These are phyloP conservation scores for Venustaconcha ellipsiformis DNA, from an alignment of 1,140 invertebrate species.

Conservation along the genomic window DNA sequence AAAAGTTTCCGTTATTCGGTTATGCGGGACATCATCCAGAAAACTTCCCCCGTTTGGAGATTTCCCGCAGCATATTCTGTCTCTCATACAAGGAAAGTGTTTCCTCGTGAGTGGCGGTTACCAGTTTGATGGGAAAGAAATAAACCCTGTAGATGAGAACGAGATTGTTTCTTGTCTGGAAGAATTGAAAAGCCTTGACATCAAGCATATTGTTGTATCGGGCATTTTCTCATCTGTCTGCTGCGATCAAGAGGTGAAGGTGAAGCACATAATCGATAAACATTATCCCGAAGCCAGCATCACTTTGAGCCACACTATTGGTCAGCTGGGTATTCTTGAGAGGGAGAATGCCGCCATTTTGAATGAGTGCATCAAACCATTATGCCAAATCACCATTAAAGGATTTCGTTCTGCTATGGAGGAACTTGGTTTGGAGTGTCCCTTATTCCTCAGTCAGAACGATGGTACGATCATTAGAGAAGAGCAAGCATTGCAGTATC, in stretches of 20 bases:
- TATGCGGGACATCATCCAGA: slow-evolving; percentile 58
- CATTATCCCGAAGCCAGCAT: slow-evolving; percentile 48
- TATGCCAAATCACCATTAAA: slow-evolving; percentile 49
- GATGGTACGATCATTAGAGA: slow-evolving; percentile 58
- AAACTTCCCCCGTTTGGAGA: slow-evolving; percentile 57
- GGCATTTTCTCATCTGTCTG: slow-evolving; percentile 57
- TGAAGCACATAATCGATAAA: slow-evolving; percentile 35
- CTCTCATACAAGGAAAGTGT: slow-evolving; percentile 35
- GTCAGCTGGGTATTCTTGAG: slow-evolving; percentile 57
- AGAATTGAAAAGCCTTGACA: slow-evolving; percentile 33
- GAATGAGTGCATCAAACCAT: slow-evolving; percentile 60
- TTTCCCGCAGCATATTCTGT: slow-evolving; percentile 46
- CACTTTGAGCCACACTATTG: slow-evolving; percentile 57
- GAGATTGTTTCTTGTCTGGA: slow-evolving; percentile 43
- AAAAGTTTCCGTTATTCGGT: slow-evolving; percentile 55
- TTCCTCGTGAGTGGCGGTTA: slow-evolving; percentile 58
- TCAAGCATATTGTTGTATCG: slow-evolving; percentile 52
- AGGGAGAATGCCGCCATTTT: slow-evolving; percentile 64
- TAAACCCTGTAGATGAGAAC: slow-evolving; percentile 40
- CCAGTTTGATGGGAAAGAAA: slow-evolving; percentile 54
- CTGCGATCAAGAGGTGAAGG: slow-evolving; percentile 48
- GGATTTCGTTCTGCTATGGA: slow-evolving; percentile 52
- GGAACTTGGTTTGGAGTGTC: slow-evolving; percentile 49
- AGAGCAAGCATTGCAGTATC: slow-evolving; percentile 39
- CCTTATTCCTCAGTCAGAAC: slow-evolving; percentile 62